Evolutionary conservation across 2,797 vertebrate genomes (phyloP).

Genomic region (Psittacula echo): DNA sequence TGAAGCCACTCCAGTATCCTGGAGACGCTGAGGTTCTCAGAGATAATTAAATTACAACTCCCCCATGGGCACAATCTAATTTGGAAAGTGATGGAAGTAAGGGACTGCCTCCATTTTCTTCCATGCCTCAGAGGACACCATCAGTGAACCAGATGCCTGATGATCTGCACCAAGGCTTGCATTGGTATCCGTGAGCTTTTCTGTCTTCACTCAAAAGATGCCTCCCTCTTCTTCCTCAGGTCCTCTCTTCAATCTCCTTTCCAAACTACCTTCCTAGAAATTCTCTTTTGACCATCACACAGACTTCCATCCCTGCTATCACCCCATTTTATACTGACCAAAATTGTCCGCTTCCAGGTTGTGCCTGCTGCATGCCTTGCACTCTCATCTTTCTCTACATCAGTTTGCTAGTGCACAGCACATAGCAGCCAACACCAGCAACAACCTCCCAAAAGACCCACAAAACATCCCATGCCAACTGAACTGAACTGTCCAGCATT

Average conservation of each 20-base stretch:
- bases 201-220: neutral
- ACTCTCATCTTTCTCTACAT: fast-evolving
- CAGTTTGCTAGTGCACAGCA: neutral
- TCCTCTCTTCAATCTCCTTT: neutral
- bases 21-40: neutral
- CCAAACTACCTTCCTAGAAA: neutral
- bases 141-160: neutral
- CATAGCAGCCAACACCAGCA: neutral
- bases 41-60: constrained; percentile 57
- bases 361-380: neutral
- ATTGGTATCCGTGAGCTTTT: neutral
- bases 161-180: neutral
- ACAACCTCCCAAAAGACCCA: neutral
- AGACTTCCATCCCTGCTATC: neutral
- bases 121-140: neutral
- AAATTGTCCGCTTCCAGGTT: too few species aligned
- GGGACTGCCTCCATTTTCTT: neutral
- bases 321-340: neutral
- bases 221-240: neutral
- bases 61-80: constrained; percentile 37
- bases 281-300: neutral
- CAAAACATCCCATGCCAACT: neutral
- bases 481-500: neutral
- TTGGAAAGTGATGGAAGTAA: constrained; percentile 13
- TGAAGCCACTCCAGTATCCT: constrained; percentile 36